phyloP scores from a whole-genome alignment of 2,113 vertebrate species.

The Aramus guarauna region DNA sequence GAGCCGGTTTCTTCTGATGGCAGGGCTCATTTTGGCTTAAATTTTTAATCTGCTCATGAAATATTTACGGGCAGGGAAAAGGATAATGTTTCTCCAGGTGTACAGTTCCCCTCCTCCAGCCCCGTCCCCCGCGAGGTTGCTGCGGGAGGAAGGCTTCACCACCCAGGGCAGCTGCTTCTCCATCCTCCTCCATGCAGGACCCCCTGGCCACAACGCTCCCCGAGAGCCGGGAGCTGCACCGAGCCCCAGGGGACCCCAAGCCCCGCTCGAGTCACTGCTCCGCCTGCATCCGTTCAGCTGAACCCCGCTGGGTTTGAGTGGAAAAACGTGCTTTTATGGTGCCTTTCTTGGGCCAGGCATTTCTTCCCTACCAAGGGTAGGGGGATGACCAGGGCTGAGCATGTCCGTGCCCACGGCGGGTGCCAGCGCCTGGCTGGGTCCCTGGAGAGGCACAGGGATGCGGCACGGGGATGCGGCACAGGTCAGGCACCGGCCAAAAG shows the following conservation, averaged over 20 bases:
- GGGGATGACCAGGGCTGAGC: not conserved
- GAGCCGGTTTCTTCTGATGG: constrained; percentile 27
- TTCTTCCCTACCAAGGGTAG: not conserved
- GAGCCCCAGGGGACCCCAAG: not conserved
- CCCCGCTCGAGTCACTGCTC: not conserved
- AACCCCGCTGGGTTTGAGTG: not conserved
- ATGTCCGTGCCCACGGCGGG: accelerated
- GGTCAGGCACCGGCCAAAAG: not conserved
- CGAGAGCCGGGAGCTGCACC: not conserved
- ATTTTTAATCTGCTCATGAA: constrained; percentile 78
- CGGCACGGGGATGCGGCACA: not conserved
- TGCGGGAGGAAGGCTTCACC: not conserved
- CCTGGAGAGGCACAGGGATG: not conserved
- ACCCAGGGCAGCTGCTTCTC: not conserved
- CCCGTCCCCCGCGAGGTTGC: not conserved
- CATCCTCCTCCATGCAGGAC: not conserved
- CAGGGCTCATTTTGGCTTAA: constrained; percentile 56
- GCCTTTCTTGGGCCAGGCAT: not conserved
- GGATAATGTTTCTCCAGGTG: constrained; percentile 69
- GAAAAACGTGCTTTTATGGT: not conserved
- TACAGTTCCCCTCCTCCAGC: not conserved
- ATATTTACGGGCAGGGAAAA: constrained; percentile 67
- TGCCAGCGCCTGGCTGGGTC: not conserved
- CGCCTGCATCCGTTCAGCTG: not conserved
- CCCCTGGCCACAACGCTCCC: not conserved